Conservation (phyloP, 2,888 invertebrate genomes). For the Opisthograptis luteolata region DNA sequence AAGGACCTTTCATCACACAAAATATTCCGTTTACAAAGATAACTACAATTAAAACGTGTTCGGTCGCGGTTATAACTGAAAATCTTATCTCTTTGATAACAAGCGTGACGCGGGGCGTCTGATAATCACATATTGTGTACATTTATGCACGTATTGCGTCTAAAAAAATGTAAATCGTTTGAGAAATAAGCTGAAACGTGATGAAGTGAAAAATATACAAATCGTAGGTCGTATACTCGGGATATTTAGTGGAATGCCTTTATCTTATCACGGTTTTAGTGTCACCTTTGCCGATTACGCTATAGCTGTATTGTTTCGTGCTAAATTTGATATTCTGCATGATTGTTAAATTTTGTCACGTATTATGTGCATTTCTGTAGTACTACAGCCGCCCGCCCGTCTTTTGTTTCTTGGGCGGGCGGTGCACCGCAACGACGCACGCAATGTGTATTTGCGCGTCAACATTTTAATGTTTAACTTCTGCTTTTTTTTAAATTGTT, state of each 20-base stretch:
- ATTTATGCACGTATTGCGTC: conserved; percentile 46
- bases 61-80: conserved; percentile 55
- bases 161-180: conserved; percentile 18
- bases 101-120: conserved; percentile 57
- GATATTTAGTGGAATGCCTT: conserved; percentile 23
- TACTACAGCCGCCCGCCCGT: conserved; percentile 7
- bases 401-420: conserved; percentile 2
- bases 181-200: conserved; percentile 25
- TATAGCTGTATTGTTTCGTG: not conserved
- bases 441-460: conserved; percentile 15
- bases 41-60: conserved; percentile 57
- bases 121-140: conserved; percentile 55
- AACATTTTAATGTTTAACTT: conserved; percentile 14
- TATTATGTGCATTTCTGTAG: not conserved
- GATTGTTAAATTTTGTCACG: not conserved
- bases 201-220: conserved; percentile 22
- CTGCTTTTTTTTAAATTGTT: not conserved
- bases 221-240: conserved; percentile 14
- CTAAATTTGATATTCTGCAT: not conserved
- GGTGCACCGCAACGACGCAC: not conserved
- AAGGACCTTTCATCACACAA: conserved; percentile 13
- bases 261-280: conserved; percentile 25
- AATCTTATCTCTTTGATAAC: conserved; percentile 72
- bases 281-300: conserved; percentile 4
- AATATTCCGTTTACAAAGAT: conserved; percentile 18